Percentiles rank a stretch among this genome's conserved stretches.
These are phyloP conservation scores for Drosophila virilis DNA, from an alignment of 1,140 invertebrate genomes.

Conservation along the genomic window DNA sequence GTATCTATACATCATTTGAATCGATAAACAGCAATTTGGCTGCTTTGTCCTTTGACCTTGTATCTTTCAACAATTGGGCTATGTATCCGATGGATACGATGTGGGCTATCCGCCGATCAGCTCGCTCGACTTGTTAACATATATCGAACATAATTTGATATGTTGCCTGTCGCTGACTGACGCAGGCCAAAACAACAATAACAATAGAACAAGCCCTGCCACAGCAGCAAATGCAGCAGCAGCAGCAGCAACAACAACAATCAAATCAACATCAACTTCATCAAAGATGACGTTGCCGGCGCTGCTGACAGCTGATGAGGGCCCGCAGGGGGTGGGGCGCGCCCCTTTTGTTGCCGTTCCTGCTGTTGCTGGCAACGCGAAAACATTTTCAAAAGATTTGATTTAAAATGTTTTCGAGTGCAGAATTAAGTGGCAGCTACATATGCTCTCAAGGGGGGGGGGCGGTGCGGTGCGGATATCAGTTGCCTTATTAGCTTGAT, in stretches of 20 bases:
- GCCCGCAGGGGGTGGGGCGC: constrained; percentile 23
- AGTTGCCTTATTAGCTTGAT: constrained; percentile 39
- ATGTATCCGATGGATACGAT: constrained; percentile 20
- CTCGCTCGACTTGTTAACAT: constrained; percentile 64
- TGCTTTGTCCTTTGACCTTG: constrained; percentile 23
- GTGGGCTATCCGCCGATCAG: constrained; percentile 56
- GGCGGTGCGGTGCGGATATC: neutral
- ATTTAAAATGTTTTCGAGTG: constrained; percentile 53
- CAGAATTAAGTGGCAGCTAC: constrained; percentile 38
- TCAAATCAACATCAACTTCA: constrained; percentile 27
- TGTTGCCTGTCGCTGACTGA: constrained; percentile 31
- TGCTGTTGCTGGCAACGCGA: constrained; percentile 21
- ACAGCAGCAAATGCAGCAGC: no score
- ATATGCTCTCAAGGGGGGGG: neutral
- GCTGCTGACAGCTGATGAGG: constrained; percentile 74
- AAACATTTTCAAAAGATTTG: constrained; percentile 54
- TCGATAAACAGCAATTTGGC: no score
- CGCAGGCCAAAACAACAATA: constrained; percentile 29
- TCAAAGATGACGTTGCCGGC: constrained; percentile 36
- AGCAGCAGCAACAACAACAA: constrained; percentile 27
- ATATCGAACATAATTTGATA: constrained; percentile 60
- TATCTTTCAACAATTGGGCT: constrained; percentile 6
- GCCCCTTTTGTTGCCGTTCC: neutral
- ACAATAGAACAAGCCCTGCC: constrained; percentile 13
- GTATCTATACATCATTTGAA: no score